These are phyloP conservation scores for Platichthys flesus DNA, from an alignment of 2,113 vertebrate species.

Conservation along the genomic window DNA sequence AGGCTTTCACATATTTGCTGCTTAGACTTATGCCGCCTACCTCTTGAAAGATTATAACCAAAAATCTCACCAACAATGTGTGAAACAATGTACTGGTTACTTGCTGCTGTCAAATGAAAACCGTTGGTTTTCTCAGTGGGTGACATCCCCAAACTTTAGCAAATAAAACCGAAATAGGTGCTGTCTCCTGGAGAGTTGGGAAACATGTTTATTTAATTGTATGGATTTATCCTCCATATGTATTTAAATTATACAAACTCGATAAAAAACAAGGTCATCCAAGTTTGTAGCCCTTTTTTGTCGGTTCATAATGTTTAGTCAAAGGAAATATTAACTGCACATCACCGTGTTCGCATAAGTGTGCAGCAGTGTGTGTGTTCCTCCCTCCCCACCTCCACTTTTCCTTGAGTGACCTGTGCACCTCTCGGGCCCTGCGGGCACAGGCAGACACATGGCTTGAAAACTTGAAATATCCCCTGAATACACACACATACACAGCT, in stretches of 20 bases:
- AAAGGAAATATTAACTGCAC: constrained; percentile 38
- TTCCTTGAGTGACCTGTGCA: constrained; percentile 64
- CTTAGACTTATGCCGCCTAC: neutral
- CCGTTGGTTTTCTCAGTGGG: constrained; percentile 4
- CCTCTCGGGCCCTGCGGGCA: constrained; percentile 57
- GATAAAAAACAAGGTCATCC: constrained; percentile 1
- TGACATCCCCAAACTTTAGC: constrained; percentile 25
- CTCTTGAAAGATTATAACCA: neutral
- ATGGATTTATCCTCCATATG: neutral
- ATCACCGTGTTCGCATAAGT: constrained; percentile 22
- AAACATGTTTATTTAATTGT: constrained; percentile 3
- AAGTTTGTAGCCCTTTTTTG: constrained; percentile 5
- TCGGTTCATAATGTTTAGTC: constrained; percentile 23
- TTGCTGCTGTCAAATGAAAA: neutral
- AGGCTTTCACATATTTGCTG: constrained; percentile 13
- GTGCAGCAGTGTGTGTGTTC: constrained; percentile 13
- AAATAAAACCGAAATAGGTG: constrained; percentile 28
- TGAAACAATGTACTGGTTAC: neutral
- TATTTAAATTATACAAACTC: neutral
- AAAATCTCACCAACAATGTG: constrained; percentile 14
- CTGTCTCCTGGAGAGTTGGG: neutral
- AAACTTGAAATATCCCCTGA: constrained; percentile 45
- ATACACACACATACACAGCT: constrained; percentile 29
- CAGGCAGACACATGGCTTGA: constrained; percentile 39
- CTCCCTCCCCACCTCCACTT: constrained; percentile 22